Conservation (phyloP, 2,113 vertebrate genomes). For the Hemiprocne comata region DNA sequence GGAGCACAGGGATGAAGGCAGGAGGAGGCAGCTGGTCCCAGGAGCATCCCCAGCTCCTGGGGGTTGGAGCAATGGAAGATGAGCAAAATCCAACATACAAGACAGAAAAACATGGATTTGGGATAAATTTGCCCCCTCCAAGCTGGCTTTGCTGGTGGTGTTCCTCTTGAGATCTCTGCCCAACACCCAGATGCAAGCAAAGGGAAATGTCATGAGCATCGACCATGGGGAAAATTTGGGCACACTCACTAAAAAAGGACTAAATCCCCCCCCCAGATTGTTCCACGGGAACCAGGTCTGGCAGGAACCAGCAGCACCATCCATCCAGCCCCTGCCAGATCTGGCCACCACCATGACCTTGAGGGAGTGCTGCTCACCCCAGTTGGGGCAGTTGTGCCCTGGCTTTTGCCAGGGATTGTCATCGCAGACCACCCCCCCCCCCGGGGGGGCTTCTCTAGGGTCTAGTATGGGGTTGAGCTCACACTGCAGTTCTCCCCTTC, state of each 20-base stretch:
- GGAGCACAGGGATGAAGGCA: too few relatives aligned
- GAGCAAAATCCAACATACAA: background rate
- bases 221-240: background rate
- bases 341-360: background rate
- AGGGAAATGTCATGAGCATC: accelerated
- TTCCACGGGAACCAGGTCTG: background rate
- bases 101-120: background rate
- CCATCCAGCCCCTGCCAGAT: background rate
- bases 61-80: accelerated
- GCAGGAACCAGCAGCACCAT: background rate
- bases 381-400: accelerated
- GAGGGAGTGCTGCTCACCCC: accelerated
- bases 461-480: background rate
- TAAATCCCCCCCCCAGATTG: background rate
- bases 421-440: background rate
- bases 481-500: background rate
- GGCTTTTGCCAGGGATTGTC: conserved; percentile 30
- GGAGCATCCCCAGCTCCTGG: background rate
- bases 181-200: accelerated
- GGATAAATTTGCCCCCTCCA: background rate
- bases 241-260: background rate
- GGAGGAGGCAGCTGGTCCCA: background rate
- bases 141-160: background rate
- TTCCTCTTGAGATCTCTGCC: background rate
- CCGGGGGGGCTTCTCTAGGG: background rate